A percentile compares a stretch with the other conserved stretches of the same genome.
Evolutionary conservation across 2,113 vertebrate genomes (phyloP).

Genomic region (Melanerpes aurifrons): DNA sequence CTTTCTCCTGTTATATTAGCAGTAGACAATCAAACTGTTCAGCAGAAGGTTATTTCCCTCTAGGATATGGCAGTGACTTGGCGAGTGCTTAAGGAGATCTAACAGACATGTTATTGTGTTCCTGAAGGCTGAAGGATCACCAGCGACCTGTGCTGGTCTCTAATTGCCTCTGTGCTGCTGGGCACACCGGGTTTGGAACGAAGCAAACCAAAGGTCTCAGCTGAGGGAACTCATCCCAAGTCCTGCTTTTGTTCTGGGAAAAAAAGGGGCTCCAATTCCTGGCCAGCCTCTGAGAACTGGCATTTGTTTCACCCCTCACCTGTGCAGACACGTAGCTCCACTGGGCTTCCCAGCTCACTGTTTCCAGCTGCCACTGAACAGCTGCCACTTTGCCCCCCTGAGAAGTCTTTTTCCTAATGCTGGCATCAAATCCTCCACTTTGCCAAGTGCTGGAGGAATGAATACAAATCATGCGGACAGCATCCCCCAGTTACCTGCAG

Average conservation of each 20-base stretch:
- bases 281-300: neutral
- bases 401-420: neutral
- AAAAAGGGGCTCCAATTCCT: neutral
- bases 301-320: neutral
- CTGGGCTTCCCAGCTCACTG: fast-evolving
- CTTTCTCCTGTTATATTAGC: conserved; percentile 52
- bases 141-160: neutral
- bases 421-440: neutral
- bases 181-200: neutral
- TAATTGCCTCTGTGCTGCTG: conserved; percentile 38
- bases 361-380: neutral
- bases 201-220: neutral
- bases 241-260: neutral
- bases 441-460: neutral
- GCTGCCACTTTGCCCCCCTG: neutral
- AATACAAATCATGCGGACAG: neutral
- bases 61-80: neutral
- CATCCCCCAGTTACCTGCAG: fast-evolving
- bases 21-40: conserved; percentile 27
- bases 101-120: conserved; percentile 65
- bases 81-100: conserved; percentile 34
- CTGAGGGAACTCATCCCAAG: neutral
- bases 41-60: conserved; percentile 18
- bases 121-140: conserved; percentile 42
- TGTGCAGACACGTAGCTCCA: fast-evolving